Conservation (phyloP, 1,140 invertebrate genomes). For the Scaptomyza hsui region DNA sequence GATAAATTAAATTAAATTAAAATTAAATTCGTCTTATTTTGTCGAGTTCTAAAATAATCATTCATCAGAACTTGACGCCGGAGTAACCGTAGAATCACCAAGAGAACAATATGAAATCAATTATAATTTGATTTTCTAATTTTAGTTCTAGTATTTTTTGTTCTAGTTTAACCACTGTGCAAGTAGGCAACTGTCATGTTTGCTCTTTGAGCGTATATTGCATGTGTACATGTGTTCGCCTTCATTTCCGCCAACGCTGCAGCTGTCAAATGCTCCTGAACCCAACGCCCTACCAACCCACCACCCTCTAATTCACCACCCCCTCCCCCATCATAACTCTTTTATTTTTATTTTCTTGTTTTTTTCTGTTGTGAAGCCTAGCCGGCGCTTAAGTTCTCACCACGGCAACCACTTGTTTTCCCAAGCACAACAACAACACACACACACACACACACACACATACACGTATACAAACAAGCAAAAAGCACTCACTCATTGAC, state of each 20-base stretch:
- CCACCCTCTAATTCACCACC: too few species aligned
- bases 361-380: too few species aligned
- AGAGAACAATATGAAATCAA: too few species aligned
- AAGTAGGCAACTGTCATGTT: slow-evolving; percentile 61
- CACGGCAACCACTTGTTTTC: slow-evolving; percentile 84
- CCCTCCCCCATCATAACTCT: background rate
- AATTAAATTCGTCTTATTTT: too few species aligned
- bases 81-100: too few species aligned
- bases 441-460: slow-evolving; percentile 37
- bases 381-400: slow-evolving; percentile 63
- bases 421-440: slow-evolving; percentile 77
- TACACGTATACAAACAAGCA: slow-evolving; percentile 6
- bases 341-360: background rate
- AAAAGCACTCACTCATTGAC: too few species aligned
- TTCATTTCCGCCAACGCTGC: slow-evolving; percentile 44
- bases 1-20: too few species aligned
- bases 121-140: background rate
- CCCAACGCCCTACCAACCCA: background rate
- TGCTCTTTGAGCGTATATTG: slow-evolving; percentile 58
- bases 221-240: slow-evolving; percentile 18
- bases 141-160: too few species aligned
- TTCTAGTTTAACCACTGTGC: background rate
- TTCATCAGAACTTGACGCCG: too few species aligned
- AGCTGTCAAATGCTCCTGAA: slow-evolving; percentile 60
- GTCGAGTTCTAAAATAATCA: too few species aligned